Base-by-base conservation (phyloP, 2,797 vertebrate species). In the Myotis pilosus region DNA sequence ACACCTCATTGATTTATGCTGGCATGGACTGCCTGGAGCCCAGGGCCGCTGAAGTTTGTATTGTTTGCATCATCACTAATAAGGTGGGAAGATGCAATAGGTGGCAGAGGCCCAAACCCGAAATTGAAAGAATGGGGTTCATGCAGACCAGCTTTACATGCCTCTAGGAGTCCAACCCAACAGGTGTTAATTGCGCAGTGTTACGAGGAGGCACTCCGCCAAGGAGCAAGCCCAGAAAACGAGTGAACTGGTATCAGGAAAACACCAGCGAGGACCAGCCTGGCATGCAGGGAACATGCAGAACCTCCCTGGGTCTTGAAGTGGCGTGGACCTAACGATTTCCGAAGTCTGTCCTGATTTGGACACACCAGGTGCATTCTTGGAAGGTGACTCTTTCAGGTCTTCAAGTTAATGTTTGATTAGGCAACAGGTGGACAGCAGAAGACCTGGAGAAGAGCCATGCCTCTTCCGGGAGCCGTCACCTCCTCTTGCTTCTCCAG, bases 41-140 rank as follows among this genome's bases (percentile, higher is more conserved):
- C 3, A 89, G 87, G 85, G 80, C 87, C 91, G 33, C 92, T 90
- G 91, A 95, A 88, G 41, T 0, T 0, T 96, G 62, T 95, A 96
- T 95, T 88, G 92, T 97, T 97, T 98, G 71, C 41, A 83, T 62
- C 97, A 97, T 41, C 93, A 23, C 74, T 95, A 94, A 89, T 87
- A 96, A 95, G 91, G 87, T 23, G 95, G 81, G 23, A 3, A 94
- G 55, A 88, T 11, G 7, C 89, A 75, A 92, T 60, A 91, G 30
- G 49, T 96, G 81, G 92, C 84, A 96, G 78, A 81, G 90, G 30
- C 86, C 94, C 92, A 94, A 95, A 90, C 12, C 25, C 49, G 66
- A 86, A 74, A 69, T 96, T 95, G 30, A 96, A 97, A 94, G 89
- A 74, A 91, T 0, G 0, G 41, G 71, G 19, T 82, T 87, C 82